These are phyloP conservation scores for Pseudomyrmex dendroicus DNA, from an alignment of 1,140 invertebrate species.

Conservation along the genomic window DNA sequence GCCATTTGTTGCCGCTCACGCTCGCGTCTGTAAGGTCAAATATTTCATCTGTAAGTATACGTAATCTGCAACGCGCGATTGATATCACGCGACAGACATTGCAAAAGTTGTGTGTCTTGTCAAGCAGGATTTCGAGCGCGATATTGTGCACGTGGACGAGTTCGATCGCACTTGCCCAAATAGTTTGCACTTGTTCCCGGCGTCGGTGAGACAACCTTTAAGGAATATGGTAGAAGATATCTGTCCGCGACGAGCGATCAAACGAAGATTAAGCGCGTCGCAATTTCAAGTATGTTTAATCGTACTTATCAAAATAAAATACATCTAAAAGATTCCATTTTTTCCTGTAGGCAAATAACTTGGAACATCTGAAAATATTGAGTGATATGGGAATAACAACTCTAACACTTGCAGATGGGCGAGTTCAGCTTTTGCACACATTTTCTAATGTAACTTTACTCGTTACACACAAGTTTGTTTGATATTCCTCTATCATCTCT, in stretches of 20 bases:
- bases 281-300: constrained; percentile 88
- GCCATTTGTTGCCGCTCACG: constrained; percentile 96
- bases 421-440: constrained; percentile 95
- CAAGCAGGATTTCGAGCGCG: constrained; percentile 88
- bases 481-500: constrained; percentile 19
- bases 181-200: constrained; percentile 92
- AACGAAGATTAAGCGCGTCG: constrained; percentile 88
- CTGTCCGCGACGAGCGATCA: constrained; percentile 88
- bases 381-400: constrained; percentile 98
- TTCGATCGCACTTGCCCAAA: constrained; percentile 93
- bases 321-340: constrained; percentile 25
- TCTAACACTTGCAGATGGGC: constrained; percentile 93
- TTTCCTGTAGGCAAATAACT: constrained; percentile 89
- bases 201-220: constrained; percentile 91
- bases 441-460: constrained; percentile 89
- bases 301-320: background rate
- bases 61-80: background rate
- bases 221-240: constrained; percentile 94
- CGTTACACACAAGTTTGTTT: constrained; percentile 19
- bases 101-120: background rate
- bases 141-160: constrained; percentile 82
- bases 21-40: constrained; percentile 86
- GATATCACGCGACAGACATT: constrained; percentile 2
- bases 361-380: constrained; percentile 95
- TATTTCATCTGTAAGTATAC: constrained; percentile 83